Evolutionary conservation across 2,113 vertebrate species (phyloP), one percentile per base, ranked within the genome.

Genomic region (Dolichotis patagonum): DNA sequence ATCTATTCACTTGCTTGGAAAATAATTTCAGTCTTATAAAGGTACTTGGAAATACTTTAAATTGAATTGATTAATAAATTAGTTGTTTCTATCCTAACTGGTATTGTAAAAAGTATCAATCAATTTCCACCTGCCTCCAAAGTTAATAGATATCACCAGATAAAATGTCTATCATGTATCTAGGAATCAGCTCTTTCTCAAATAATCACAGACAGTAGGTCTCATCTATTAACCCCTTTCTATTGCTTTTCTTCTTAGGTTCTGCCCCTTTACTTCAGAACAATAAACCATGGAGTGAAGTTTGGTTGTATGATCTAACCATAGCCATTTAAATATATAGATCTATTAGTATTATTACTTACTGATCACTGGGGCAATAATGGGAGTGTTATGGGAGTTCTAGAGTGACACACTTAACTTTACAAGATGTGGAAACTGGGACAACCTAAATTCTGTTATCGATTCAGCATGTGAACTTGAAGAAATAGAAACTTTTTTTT

Each of bases 21-120:
- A 49, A 75, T 14, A 71, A 80, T 78, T 95, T 54, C 58, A 65
- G 41, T 67, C 52, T 67, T 67, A 65, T n/a, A 41, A 69, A 62
- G 13, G 49, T 63, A n/a, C 41, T 87, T 86, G 82, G 73, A 92
- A 77, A 91, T 19, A 82, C 8, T 22, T 97, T 84, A 75, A 58
- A 49, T 85, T 54, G 62, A 35, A 88, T 85, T 38, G 54, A 6
- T 91, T 84, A 75, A 41, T 69, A 85, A 52, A 43, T 35, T 54
- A 63, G 20, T 88, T 90, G 35, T 88, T 88, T 91, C 49, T 52
- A 52, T 60, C 35, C 12, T 35, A 86, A 54, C 9, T 62, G 11
- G 56, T 46, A 3, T 58, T n/a, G 1, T 60, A n/a, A 60, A 90
- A 46, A 13, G 7, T 65, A 65, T 83, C 32, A 30, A 16, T 19